Percentiles rank a stretch among this genome's conserved stretches.
phyloP scores from a whole-genome alignment of 2,888 invertebrate species.

The Polyploca ridens region DNA sequence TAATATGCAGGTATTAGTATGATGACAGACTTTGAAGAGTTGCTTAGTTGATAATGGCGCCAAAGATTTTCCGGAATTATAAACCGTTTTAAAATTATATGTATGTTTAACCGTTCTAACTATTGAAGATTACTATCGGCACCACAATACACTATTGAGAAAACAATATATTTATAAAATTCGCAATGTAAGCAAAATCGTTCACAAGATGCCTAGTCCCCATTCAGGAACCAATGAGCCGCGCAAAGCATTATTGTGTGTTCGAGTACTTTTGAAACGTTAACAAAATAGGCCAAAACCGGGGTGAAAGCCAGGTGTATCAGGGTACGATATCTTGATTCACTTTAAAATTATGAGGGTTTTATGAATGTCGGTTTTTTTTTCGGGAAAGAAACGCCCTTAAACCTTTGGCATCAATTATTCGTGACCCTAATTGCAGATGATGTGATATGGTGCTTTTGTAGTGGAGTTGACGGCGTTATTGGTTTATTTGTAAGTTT shows the following conservation, averaged over 20 bases:
- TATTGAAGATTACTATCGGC: slow-evolving; percentile 46
- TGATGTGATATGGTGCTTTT: slow-evolving; percentile 77
- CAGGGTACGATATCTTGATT: slow-evolving; percentile 80
- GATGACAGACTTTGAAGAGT: no score
- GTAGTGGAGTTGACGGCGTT: slow-evolving; percentile 72
- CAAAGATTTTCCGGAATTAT: no score
- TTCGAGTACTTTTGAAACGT: slow-evolving; percentile 62
- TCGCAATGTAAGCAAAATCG: slow-evolving; percentile 50
- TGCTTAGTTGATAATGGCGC: no score
- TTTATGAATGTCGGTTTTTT: slow-evolving; percentile 73
- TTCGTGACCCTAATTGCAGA: slow-evolving; percentile 82
- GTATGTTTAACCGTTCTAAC: neutral
- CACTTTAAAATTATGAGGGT: slow-evolving; percentile 71
- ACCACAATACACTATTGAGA: slow-evolving; percentile 36
- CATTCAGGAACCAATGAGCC: slow-evolving; percentile 68
- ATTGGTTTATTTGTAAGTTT: slow-evolving; percentile 71
- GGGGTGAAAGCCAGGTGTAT: slow-evolving; percentile 80
- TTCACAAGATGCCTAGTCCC: slow-evolving; percentile 46
- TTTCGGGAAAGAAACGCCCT: slow-evolving; percentile 70
- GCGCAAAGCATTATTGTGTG: slow-evolving; percentile 69
- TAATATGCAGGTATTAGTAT: no score
- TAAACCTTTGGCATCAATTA: slow-evolving; percentile 80
- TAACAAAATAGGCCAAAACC: slow-evolving; percentile 52
- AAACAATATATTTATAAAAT: slow-evolving; percentile 49
- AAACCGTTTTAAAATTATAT: no score